These are phyloP conservation scores for Lucilia sericata DNA, from an alignment of 1,140 invertebrate species.

Conservation along the genomic window DNA sequence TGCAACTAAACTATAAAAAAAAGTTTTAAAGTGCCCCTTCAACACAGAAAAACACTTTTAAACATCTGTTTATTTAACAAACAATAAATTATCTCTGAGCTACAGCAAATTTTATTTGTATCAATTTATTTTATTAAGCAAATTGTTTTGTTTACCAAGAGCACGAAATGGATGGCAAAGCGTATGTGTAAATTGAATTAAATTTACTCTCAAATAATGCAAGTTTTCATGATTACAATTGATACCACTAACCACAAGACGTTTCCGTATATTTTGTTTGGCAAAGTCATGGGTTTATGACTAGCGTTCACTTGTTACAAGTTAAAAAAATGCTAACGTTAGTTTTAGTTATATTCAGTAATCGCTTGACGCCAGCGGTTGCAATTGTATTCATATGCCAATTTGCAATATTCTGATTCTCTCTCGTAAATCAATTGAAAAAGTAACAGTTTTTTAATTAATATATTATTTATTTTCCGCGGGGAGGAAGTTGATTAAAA, in stretches of 20 bases:
- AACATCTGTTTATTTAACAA: conserved; percentile 18
- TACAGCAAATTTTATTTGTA: not conserved
- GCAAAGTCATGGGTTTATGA: too few relatives aligned
- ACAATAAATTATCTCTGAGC: not conserved
- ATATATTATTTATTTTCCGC: not conserved
- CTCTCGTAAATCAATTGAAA: not conserved
- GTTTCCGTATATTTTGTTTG: not conserved
- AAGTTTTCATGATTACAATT: too few relatives aligned
- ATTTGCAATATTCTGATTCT: not conserved
- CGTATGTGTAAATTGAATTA: not conserved
- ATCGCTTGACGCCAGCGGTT: too few relatives aligned
- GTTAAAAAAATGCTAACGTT: too few relatives aligned
- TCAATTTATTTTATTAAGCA: not conserved
- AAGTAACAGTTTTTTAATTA: conserved; percentile 1
- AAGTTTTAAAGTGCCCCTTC: not conserved
- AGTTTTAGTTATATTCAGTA: too few relatives aligned
- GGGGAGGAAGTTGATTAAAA: not conserved
- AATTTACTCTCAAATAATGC: not conserved
- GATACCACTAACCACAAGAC: too few relatives aligned
- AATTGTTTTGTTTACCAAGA: conserved; percentile 1
- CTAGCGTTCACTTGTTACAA: too few relatives aligned
- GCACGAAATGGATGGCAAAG: not conserved
- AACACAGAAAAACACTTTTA: not conserved
- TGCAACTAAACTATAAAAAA: conserved; percentile 11
- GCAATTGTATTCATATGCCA: too few relatives aligned